Conservation (phyloP, 2,888 invertebrate genomes). For the Drosophila antonietae region DNA sequence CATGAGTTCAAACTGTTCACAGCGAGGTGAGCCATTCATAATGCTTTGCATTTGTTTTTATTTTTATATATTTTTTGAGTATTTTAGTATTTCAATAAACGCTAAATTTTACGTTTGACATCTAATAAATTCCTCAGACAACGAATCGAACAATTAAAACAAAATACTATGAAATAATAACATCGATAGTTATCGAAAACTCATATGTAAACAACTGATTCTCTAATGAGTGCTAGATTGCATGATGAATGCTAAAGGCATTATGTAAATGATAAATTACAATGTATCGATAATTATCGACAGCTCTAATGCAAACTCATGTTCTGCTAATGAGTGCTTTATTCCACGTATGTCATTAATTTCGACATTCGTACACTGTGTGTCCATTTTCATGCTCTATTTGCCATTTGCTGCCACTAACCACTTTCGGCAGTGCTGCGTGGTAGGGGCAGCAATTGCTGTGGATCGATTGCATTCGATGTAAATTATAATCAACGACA, state of each 20-base stretch:
- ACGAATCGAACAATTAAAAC: too few relatives aligned
- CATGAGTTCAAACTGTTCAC: too few relatives aligned
- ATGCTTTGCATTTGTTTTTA: too few relatives aligned
- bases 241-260: background rate
- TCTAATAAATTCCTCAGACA: too few relatives aligned
- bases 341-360: background rate
- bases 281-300: background rate
- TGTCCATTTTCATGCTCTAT: conserved; percentile 46
- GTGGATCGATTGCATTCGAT: conserved; percentile 52
- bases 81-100: too few relatives aligned
- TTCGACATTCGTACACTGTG: conserved; percentile 21
- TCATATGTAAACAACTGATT: background rate
- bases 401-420: conserved; percentile 45
- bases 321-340: background rate
- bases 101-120: too few relatives aligned
- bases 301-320: background rate
- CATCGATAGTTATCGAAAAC: background rate
- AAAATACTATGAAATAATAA: background rate
- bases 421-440: conserved; percentile 50
- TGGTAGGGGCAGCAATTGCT: conserved; percentile 40
- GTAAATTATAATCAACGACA: conserved; percentile 54
- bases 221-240: background rate
- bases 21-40: too few relatives aligned
- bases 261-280: background rate
- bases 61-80: too few relatives aligned